Percentiles rank a stretch among this genome's conserved stretches.
phyloP scores from a whole-genome alignment of 2,113 vertebrate species.

The Tychaedon coryphoeus region DNA sequence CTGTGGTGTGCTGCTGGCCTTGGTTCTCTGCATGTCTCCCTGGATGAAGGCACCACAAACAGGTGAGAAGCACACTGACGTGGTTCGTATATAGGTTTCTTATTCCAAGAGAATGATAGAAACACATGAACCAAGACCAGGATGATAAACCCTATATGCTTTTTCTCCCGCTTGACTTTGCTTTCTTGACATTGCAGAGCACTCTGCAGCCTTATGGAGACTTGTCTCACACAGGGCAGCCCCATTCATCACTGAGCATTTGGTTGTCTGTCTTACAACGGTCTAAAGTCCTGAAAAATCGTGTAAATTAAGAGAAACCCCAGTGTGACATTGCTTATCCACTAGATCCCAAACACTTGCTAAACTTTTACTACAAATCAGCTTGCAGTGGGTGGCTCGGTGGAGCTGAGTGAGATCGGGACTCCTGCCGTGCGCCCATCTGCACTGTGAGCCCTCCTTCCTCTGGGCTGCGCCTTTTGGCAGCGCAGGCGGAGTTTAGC shows the following conservation, averaged over 20 bases:
- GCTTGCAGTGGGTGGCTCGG: fast-evolving
- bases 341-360: not conserved
- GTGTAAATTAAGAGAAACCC: fast-evolving
- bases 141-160: not conserved
- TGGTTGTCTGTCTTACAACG: not conserved
- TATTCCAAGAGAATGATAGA: not conserved
- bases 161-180: not conserved
- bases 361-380: not conserved
- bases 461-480: not conserved
- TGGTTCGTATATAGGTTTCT: not conserved
- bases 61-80: not conserved
- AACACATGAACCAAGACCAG: not conserved
- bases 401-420: fast-evolving
- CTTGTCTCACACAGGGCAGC: not conserved
- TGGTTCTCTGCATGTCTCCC: not conserved
- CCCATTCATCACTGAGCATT: not conserved
- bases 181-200: not conserved
- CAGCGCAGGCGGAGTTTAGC: not conserved
- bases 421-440: fast-evolving
- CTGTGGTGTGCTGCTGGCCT: not conserved
- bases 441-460: not conserved
- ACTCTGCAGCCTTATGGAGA: not conserved
- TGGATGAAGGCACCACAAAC: fast-evolving
- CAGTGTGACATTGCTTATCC: not conserved
- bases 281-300: not conserved